These are phyloP conservation scores for Lucilia sericata DNA, from an alignment of 1,140 invertebrate species.

Conservation along the genomic window DNA sequence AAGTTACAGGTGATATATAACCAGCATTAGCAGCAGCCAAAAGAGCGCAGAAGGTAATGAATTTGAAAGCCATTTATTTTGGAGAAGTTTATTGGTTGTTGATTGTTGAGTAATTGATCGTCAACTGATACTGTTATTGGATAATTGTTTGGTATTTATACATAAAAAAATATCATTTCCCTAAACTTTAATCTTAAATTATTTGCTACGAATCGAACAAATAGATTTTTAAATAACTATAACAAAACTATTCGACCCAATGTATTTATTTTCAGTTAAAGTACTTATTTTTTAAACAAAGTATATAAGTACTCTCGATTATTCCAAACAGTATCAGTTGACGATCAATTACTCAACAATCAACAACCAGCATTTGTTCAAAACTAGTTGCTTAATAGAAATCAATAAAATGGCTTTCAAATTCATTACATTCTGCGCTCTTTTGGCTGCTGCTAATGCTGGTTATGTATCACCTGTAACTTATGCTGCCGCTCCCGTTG, in stretches of 20 bases:
- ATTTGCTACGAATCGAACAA: too few species aligned
- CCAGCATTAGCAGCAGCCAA: slow-evolving; percentile 68
- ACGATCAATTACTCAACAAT: slow-evolving; percentile 44
- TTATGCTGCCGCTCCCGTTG: slow-evolving; percentile 58
- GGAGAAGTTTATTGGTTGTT: slow-evolving; percentile 47
- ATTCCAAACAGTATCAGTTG: slow-evolving; percentile 25
- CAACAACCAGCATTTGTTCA: slow-evolving; percentile 48
- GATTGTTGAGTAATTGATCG: slow-evolving; percentile 46
- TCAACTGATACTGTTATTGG: slow-evolving; percentile 32
- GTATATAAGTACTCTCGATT: slow-evolving; percentile 13
- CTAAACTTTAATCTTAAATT: too few species aligned
- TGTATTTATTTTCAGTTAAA: too few species aligned
- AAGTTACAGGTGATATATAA: slow-evolving; percentile 52
- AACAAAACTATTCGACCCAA: too few species aligned
- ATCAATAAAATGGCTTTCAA: slow-evolving; percentile 63
- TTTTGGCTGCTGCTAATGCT: slow-evolving; percentile 67
- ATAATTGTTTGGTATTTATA: slow-evolving; percentile 23
- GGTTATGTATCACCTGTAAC: slow-evolving; percentile 59
- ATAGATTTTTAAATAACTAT: too few species aligned
- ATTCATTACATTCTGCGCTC: slow-evolving; percentile 68
- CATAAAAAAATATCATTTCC: too few species aligned
- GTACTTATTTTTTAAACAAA: too few species aligned
- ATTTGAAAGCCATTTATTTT: slow-evolving; percentile 64
- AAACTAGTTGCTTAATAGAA: background rate
- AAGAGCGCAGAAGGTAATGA: slow-evolving; percentile 68